Conservation (phyloP, 2,888 invertebrate species). For the Conops quadrifasciatus region DNA sequence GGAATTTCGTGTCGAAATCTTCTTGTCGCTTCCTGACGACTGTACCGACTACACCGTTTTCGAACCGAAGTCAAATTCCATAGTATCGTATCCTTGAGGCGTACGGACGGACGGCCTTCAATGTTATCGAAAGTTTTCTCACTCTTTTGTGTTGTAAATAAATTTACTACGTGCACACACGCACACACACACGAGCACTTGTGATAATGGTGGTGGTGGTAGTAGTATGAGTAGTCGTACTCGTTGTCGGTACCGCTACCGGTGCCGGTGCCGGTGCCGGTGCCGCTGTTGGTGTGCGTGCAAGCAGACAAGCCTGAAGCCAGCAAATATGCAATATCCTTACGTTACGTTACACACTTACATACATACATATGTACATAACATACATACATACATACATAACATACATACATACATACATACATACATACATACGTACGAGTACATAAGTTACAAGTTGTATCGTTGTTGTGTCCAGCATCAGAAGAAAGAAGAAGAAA, state of each 20-base stretch:
- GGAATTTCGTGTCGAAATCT: too few species aligned
- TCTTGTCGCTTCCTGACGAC: slow-evolving; percentile 27
- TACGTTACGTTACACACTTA: slow-evolving; percentile 20
- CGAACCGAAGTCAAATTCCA: slow-evolving; percentile 19
- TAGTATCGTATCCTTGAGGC: slow-evolving; percentile 52
- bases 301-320: slow-evolving; percentile 5
- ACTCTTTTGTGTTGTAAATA: slow-evolving; percentile 27
- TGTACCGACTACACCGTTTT: too few species aligned
- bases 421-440: slow-evolving; percentile 20
- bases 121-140: slow-evolving; percentile 28
- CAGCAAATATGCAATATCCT: slow-evolving; percentile 5
- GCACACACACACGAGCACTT: too few species aligned
- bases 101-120: slow-evolving; percentile 41
- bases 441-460: too few species aligned
- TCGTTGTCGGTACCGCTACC: too few species aligned
- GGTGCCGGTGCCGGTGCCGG: too few species aligned
- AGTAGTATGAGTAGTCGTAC: too few species aligned
- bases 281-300: too few species aligned
- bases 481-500: slow-evolving; percentile 44
- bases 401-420: too few species aligned
- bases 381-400: slow-evolving; percentile 24
- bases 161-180: neutral
- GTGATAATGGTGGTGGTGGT: too few species aligned
- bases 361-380: neutral
- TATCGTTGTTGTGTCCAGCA: too few species aligned